Evolutionary conservation across 2,888 invertebrate species (phyloP).

Genomic region (Thymelicus lineola): DNA sequence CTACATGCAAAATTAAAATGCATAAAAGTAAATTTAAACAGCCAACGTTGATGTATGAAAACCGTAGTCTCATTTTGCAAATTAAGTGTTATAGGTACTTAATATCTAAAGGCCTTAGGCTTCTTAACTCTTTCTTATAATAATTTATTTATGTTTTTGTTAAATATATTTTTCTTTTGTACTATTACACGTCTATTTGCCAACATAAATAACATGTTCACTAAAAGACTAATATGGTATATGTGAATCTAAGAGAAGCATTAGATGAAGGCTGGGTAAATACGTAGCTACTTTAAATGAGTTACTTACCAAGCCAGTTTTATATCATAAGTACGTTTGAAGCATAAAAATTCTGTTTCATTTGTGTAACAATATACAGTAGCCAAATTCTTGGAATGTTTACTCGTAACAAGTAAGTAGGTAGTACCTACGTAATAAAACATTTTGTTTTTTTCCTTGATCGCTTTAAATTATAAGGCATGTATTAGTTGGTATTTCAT

Average conservation of each 20-base stretch:
- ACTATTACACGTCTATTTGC: too few species aligned
- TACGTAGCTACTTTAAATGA: constrained; percentile 27
- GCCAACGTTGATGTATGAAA: too few species aligned
- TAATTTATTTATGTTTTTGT: too few species aligned
- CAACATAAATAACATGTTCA: neutral
- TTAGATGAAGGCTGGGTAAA: constrained; percentile 7
- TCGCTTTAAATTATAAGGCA: neutral
- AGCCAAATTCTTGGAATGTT: constrained; percentile 23
- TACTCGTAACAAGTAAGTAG: constrained; percentile 12
- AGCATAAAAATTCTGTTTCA: constrained; percentile 29
- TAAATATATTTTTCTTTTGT: too few species aligned
- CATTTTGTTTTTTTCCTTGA: constrained; percentile 9
- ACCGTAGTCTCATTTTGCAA: too few species aligned
- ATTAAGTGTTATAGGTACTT: too few species aligned
- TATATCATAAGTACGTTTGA: constrained; percentile 22
- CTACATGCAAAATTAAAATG: too few species aligned
- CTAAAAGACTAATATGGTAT: neutral
- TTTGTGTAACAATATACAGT: constrained; percentile 11
- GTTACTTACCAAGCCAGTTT: constrained; percentile 28
- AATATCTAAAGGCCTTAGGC: too few species aligned
- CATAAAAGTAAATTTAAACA: too few species aligned
- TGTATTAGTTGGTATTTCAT: too few species aligned
- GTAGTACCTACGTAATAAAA: neutral
- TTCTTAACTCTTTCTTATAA: too few species aligned
- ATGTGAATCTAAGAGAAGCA: neutral